These are phyloP conservation scores for Puntigrus tetrazona DNA, from an alignment of 2,113 vertebrate genomes.

Conservation along the genomic window DNA sequence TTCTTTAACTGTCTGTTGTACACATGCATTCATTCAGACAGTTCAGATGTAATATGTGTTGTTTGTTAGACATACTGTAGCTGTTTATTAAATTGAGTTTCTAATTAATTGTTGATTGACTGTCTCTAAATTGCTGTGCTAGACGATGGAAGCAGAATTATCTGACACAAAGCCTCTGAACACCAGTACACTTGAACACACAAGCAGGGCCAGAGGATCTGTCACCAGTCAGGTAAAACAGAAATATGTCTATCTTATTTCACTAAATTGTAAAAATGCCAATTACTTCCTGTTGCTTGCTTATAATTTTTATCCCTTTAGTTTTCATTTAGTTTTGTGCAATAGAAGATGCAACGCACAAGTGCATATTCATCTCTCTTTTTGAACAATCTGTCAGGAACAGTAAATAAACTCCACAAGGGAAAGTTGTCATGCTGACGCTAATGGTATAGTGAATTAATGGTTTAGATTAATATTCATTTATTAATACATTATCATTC, in stretches of 20 bases:
- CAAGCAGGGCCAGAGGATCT: constrained; percentile 54
- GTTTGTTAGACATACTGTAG: not conserved
- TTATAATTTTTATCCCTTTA: not conserved
- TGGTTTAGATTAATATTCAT: not conserved
- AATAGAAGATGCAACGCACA: not conserved
- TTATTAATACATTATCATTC: not conserved
- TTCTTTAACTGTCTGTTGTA: not conserved
- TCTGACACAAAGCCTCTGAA: constrained; percentile 11
- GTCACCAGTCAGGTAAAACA: constrained; percentile 68
- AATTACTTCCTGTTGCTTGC: not conserved
- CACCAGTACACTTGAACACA: constrained; percentile 33
- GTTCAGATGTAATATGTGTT: not conserved
- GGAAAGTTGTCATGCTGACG: not conserved
- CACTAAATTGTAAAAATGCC: not conserved
- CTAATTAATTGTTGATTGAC: not conserved
- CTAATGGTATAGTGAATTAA: not conserved
- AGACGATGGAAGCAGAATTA: constrained; percentile 34
- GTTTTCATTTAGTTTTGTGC: not conserved
- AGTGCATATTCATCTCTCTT: not conserved
- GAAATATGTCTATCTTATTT: not conserved
- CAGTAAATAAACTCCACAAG: not conserved
- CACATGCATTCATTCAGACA: not conserved
- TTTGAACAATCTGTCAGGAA: not conserved
- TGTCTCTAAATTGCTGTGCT: constrained; percentile 16
- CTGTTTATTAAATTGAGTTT: not conserved